These are phyloP conservation scores for Drosophila tsacasi DNA, from an alignment of 1,140 invertebrate species.

Conservation along the genomic window DNA sequence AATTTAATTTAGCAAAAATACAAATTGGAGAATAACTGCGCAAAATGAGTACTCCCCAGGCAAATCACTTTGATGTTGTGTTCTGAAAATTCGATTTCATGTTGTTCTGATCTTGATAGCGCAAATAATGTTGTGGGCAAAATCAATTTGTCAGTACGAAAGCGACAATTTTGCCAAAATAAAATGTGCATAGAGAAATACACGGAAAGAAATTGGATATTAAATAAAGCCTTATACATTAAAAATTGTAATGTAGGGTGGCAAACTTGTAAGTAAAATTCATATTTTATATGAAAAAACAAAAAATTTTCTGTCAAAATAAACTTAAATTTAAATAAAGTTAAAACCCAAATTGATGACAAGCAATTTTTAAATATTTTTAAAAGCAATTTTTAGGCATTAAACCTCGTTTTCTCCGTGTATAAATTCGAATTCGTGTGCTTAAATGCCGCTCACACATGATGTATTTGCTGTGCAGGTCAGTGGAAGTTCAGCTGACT, in stretches of 20 bases:
- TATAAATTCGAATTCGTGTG: conserved; percentile 38
- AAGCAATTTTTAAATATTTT: background rate
- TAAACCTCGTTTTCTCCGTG: conserved; percentile 30
- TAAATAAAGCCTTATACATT: background rate
- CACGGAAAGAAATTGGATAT: background rate
- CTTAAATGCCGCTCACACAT: conserved; percentile 31
- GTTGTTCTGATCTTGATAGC: conserved; percentile 27
- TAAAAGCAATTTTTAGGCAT: background rate
- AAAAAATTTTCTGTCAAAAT: background rate
- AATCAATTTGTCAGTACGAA: conserved; percentile 35
- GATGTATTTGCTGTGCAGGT: conserved; percentile 37
- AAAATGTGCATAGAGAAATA: conserved; percentile 3
- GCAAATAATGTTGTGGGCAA: conserved; percentile 26
- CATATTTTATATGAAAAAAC: background rate
- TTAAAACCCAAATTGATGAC: fast-evolving
- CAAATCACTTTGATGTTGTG: conserved; percentile 34
- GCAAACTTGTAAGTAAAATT: too few species aligned
- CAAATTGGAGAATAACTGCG: background rate
- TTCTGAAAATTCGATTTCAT: conserved; percentile 33
- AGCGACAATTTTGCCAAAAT: conserved; percentile 33
- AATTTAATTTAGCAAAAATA: conserved; percentile 24
- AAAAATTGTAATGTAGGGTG: background rate
- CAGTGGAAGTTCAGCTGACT: conserved; percentile 43
- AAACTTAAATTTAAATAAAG: too few species aligned
- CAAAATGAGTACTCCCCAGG: conserved; percentile 1